A percentile compares a stretch with the other conserved stretches of the same genome.
Evolutionary conservation across 2,797 vertebrate genomes (phyloP).

Genomic region (Podarcis lilfordi): DNA sequence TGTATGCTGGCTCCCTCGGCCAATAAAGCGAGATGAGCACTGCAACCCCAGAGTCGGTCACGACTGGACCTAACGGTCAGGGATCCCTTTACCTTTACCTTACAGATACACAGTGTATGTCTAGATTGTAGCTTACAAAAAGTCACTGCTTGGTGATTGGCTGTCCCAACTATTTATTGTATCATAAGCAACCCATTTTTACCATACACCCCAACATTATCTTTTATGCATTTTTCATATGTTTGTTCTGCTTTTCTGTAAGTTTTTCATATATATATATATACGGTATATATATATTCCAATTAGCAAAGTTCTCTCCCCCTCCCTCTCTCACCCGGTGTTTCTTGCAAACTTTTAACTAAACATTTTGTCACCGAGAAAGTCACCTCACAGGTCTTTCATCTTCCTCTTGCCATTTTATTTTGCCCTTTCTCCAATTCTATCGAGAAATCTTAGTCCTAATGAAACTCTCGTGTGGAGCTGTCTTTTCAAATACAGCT

Average conservation of each 20-base stretch:
- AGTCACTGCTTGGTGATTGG: too few relatives aligned
- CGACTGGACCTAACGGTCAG: too few relatives aligned
- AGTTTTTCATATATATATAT: background rate
- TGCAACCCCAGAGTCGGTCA: too few relatives aligned
- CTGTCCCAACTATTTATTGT: too few relatives aligned
- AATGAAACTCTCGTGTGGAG: constrained; percentile 42
- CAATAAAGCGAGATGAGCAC: too few relatives aligned
- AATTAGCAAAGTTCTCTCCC: background rate
- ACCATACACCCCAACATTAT: too few relatives aligned
- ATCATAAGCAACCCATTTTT: too few relatives aligned
- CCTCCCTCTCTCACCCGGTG: background rate
- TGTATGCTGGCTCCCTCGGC: too few relatives aligned
- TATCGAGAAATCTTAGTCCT: constrained; percentile 17
- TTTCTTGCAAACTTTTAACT: constrained; percentile 8
- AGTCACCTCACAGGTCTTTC: constrained; percentile 6
- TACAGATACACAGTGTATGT: too few relatives aligned
- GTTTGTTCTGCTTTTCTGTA: too few relatives aligned
- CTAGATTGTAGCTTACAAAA: too few relatives aligned
- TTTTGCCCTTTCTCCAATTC: constrained; percentile 42
- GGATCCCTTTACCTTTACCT: too few relatives aligned
- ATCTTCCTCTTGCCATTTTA: background rate
- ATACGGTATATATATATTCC: background rate
- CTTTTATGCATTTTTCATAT: background rate
- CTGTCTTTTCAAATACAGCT: constrained; percentile 40
- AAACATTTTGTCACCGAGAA: constrained; percentile 11